These are phyloP conservation scores for Triplophysa rosa DNA, from an alignment of 2,113 vertebrate genomes.

Conservation along the genomic window DNA sequence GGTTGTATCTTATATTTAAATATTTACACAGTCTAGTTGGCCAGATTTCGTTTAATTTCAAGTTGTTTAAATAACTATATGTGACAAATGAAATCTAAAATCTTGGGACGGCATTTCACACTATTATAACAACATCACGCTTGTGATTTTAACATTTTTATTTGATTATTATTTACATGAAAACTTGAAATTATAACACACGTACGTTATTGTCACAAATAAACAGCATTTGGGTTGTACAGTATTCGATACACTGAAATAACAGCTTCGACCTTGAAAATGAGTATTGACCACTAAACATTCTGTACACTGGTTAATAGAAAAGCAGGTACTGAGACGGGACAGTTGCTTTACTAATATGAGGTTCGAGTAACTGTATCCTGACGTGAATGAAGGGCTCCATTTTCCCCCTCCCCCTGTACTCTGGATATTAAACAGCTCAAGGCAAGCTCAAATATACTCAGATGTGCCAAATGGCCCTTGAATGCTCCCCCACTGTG, in stretches of 20 bases:
- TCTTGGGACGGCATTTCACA: background rate
- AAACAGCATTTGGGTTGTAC: conserved; percentile 10
- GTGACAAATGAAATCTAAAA: too few relatives aligned
- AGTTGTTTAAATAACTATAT: too few relatives aligned
- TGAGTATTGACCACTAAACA: conserved; percentile 16
- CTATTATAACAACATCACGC: conserved; percentile 25
- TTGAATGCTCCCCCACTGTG: conserved; percentile 41
- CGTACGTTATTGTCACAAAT: conserved; percentile 41
- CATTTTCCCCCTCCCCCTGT: conserved; percentile 8
- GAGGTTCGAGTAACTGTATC: conserved; percentile 17
- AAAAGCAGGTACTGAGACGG: background rate
- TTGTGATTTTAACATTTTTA: conserved; percentile 40
- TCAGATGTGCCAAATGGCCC: conserved; percentile 33
- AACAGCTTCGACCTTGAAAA: conserved; percentile 11
- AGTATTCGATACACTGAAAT: conserved; percentile 5
- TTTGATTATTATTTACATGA: conserved; percentile 47
- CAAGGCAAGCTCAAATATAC: conserved; percentile 25
- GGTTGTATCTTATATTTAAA: too few relatives aligned
- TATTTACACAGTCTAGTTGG: too few relatives aligned
- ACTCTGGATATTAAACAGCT: conserved; percentile 22
- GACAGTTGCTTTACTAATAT: conserved; percentile 17
- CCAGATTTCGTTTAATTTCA: too few relatives aligned
- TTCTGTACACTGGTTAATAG: conserved; percentile 32
- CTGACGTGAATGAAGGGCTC: conserved; percentile 3
- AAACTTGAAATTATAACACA: conserved; percentile 25